Evolutionary conservation across 2,113 vertebrate species (phyloP).

Genomic region (Tachuris rubrigastra): DNA sequence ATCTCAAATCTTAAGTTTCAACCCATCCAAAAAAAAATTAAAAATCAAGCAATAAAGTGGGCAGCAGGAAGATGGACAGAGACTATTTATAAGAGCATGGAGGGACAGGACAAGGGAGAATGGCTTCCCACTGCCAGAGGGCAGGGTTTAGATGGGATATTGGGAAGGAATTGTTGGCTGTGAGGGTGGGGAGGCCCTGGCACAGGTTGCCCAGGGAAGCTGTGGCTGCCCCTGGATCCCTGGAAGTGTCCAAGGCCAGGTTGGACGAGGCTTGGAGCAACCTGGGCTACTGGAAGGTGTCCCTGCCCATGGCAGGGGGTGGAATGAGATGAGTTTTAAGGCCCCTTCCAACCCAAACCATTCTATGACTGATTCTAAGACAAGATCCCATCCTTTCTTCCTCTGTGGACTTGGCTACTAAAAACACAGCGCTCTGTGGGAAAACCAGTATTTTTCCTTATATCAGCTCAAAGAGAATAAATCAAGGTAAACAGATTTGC

Average conservation of each 20-base stretch:
- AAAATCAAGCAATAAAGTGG: neutral
- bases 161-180: neutral
- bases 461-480: neutral
- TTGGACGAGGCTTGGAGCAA: neutral
- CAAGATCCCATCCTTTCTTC: neutral
- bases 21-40: neutral
- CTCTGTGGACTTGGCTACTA: neutral
- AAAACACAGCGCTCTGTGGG: neutral
- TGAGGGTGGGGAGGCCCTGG: neutral
- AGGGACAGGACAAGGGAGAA: neutral
- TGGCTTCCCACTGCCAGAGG: neutral
- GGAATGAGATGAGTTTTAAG: accelerated
- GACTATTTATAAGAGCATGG: neutral
- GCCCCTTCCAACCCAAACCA: neutral
- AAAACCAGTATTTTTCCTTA: accelerated
- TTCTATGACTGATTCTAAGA: neutral
- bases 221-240: neutral
- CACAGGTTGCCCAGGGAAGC: neutral
- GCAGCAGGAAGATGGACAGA: neutral
- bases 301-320: neutral
- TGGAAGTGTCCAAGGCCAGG: neutral
- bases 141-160: accelerated
- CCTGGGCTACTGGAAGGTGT: neutral
- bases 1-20: neutral
- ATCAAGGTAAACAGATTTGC: neutral